Conservation (phyloP, 2,797 vertebrate species). For the Anas capensis region DNA sequence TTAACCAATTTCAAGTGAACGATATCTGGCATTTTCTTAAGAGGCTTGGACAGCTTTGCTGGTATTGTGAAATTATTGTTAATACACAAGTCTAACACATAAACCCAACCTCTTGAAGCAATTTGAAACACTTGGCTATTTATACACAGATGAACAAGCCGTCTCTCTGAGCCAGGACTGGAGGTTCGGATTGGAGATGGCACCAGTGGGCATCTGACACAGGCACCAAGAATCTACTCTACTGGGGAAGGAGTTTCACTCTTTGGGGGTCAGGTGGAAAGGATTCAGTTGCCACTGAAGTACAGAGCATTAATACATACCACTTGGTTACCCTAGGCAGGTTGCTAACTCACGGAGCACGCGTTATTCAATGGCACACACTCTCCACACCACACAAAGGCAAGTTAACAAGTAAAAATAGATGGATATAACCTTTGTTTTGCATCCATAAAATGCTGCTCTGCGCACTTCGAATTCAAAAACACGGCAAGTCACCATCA, state of each 20-base stretch:
- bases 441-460: not conserved
- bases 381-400: not conserved
- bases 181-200: not conserved
- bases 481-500: accelerated
- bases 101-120: not conserved
- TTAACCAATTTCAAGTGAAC: not conserved
- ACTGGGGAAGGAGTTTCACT: accelerated
- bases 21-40: not conserved
- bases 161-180: not conserved
- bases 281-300: not conserved
- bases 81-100: not conserved
- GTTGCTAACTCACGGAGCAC: accelerated
- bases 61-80: not conserved
- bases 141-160: not conserved
- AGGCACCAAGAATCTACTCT: not conserved
- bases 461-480: not conserved
- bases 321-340: not conserved
- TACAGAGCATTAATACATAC: accelerated
- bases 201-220: not conserved
- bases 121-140: not conserved
- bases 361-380: not conserved
- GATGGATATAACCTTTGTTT: not conserved
- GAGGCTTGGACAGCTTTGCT: not conserved
- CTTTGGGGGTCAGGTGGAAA: accelerated
- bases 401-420: not conserved